Conservation (phyloP, 2,113 vertebrate species). For the Alosa alosa region DNA sequence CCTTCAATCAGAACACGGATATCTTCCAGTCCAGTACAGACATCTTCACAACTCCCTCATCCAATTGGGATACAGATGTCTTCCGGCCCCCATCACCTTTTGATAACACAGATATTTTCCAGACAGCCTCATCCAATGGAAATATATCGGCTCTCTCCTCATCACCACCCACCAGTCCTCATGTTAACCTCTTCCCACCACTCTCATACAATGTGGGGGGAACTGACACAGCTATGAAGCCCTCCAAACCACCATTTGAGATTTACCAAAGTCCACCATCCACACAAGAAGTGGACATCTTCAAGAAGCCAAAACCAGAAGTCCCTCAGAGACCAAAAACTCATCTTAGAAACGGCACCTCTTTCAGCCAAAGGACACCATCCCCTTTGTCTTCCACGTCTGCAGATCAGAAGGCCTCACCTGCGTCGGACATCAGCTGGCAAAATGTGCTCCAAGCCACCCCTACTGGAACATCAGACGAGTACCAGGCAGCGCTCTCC, state of each 20-base stretch:
- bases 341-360: neutral
- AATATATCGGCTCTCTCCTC: neutral
- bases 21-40: neutral
- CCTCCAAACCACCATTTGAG: neutral
- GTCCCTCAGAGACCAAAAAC: neutral
- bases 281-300: neutral
- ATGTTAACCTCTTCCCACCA: neutral
- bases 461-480: neutral
- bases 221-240: neutral
- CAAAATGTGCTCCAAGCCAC: neutral
- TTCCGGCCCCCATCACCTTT: constrained; percentile 8
- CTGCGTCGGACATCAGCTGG: neutral
- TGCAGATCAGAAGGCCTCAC: neutral
- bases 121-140: neutral
- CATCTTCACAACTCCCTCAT: neutral
- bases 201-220: neutral
- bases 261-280: neutral
- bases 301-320: neutral
- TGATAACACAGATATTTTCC: constrained; percentile 20
- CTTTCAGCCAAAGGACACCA: neutral
- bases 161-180: neutral
- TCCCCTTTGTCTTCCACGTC: neutral
- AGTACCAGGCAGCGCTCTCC: neutral
- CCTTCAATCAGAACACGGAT: constrained; percentile 1
- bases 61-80: constrained; percentile 17